These are phyloP conservation scores for Dioctria linearis DNA, from an alignment of 2,888 invertebrate genomes.

Conservation along the genomic window DNA sequence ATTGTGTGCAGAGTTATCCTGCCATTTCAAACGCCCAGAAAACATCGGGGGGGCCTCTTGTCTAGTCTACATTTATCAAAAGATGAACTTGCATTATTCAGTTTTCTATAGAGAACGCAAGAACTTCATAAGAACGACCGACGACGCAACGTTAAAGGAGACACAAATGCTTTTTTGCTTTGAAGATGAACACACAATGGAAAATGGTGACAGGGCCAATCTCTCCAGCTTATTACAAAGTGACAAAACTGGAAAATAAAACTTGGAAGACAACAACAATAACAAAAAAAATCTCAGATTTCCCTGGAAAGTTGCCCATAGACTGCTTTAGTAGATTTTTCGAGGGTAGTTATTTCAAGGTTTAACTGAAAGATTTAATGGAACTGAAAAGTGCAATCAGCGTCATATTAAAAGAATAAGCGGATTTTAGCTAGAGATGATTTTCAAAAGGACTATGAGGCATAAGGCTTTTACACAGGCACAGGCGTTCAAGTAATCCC, in stretches of 20 bases:
- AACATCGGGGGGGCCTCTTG: neutral
- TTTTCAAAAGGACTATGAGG: neutral
- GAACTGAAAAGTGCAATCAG: conserved; percentile 35
- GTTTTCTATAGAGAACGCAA: neutral
- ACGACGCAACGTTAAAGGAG: neutral
- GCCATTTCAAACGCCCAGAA: neutral
- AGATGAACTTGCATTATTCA: conserved; percentile 15
- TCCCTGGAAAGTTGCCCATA: conserved; percentile 10
- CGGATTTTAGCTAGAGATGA: conserved; percentile 1
- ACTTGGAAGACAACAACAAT: neutral
- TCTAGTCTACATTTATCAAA: neutral
- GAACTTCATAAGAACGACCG: neutral
- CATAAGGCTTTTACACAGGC: neutral
- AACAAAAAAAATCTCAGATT: neutral
- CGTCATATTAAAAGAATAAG: conserved; percentile 21
- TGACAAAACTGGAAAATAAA: conserved; percentile 10
- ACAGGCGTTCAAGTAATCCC: conserved; percentile 20
- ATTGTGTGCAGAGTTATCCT: neutral
- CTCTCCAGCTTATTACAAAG: conserved; percentile 35
- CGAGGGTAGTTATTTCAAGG: neutral
- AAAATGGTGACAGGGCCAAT: conserved; percentile 22
- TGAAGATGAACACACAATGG: neutral
- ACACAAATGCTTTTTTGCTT: conserved; percentile 15
- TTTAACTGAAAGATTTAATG: conserved; percentile 21
- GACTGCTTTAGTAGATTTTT: neutral